Evolutionary conservation across 2,888 invertebrate species (phyloP), one percentile per base, ranked within the genome.

Genomic region (Eilema depressum): DNA sequence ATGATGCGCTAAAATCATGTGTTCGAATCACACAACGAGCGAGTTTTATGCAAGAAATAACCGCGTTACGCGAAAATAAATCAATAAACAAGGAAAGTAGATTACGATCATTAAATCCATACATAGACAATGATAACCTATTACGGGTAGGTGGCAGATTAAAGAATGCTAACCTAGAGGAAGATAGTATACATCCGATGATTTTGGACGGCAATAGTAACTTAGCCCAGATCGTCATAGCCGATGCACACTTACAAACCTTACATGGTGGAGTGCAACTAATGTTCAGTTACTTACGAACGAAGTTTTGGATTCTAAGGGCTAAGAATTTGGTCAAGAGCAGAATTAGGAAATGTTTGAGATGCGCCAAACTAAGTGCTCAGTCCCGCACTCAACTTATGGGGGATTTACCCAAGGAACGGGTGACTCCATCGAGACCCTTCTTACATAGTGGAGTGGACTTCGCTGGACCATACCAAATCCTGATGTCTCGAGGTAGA

Each of bases 131-230:
- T 12, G 67, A 68, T 30, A 47, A 47, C 3, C 10, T 62, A 20
- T 57, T 65, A 20, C 28, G 65, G 57, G 65, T 70, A 47, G 66
- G 70, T 57, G 62, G 70, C 2, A 62, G 66, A 66, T 37, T 66
- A 25, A 62, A 57, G 37, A 61, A 70, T 61, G 47, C 62, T 37
- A 62, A 70, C n/a, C 56, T 66, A n/a, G 37, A 33, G 7, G 66
- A 66, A 57, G 62, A 70, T 20, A 17, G n/a, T 10, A 70, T 62
- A 57, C 53, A 70, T 20, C 66, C 66, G 25, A 70, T 70, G 8
- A 70, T 70, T n/a, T 61, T 70, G 25, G 62, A 37, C 14, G 30
- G 56, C 8, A 47, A 66, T n/a, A 66, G 30, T n/a, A 17, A 63
- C 2, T 47, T 68, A 25, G 25, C 68, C 20, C 10, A 20, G 23